These are phyloP conservation scores for Semibalanus balanoides DNA, from an alignment of 1,140 invertebrate genomes.

Conservation along the genomic window DNA sequence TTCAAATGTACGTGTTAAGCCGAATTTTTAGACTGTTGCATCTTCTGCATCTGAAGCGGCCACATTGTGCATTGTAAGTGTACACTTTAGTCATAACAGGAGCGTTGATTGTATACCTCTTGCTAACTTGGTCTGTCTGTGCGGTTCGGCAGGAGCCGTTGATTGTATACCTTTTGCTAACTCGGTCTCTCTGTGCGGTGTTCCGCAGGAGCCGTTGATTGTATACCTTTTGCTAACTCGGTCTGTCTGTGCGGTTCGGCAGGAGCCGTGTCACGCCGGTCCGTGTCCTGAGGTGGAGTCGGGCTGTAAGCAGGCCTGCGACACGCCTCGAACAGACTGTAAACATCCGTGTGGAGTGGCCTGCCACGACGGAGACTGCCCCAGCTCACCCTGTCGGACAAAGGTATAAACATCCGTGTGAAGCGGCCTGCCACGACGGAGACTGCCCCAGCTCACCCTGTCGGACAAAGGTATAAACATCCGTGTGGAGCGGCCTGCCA, in stretches of 20 bases:
- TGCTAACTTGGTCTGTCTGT: background rate
- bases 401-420: constrained; percentile 66
- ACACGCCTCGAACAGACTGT: constrained; percentile 46
- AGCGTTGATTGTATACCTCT: too few species aligned
- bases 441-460: constrained; percentile 37
- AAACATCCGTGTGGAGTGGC: constrained; percentile 62
- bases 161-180: too few species aligned
- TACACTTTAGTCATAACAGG: too few species aligned
- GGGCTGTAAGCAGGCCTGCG: constrained; percentile 66
- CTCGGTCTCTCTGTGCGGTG: too few species aligned
- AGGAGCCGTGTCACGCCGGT: constrained; percentile 53
- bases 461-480: constrained; percentile 48
- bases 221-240: too few species aligned
- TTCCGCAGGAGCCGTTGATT: too few species aligned
- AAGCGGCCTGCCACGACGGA: constrained; percentile 55
- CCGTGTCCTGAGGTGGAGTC: constrained; percentile 41
- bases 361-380: constrained; percentile 59
- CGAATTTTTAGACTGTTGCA: too few species aligned
- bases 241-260: background rate
- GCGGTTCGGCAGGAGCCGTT: constrained; percentile 34
- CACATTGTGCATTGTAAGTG: too few species aligned
- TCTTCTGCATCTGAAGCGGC: too few species aligned
- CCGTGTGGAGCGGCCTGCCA: constrained; percentile 66
- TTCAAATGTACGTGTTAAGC: too few species aligned
- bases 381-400: constrained; percentile 21